phyloP scores from a whole-genome alignment of 2,113 vertebrate genomes.

The Perccottus glenii region DNA sequence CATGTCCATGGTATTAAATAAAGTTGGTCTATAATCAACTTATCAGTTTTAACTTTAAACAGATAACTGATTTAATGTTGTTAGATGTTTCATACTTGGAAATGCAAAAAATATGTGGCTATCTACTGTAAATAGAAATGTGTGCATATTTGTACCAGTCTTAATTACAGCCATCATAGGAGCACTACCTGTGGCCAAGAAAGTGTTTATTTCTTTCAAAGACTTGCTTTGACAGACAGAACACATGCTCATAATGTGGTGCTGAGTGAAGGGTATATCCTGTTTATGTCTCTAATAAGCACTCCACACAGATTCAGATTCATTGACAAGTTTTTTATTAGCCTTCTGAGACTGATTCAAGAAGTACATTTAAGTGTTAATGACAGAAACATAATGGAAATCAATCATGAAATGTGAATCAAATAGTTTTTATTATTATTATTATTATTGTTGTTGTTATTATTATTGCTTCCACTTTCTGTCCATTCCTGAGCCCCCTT shows the following conservation, averaged over 20 bases:
- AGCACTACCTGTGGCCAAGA: slow-evolving; percentile 18
- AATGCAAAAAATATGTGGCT: slow-evolving; percentile 22
- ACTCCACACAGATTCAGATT: not conserved
- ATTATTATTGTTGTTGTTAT: slow-evolving; percentile 21
- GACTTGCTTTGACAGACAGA: not conserved
- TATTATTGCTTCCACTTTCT: slow-evolving; percentile 22
- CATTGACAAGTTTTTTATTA: slow-evolving; percentile 53
- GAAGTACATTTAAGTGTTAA: slow-evolving; percentile 1
- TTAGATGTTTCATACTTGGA: slow-evolving; percentile 11
- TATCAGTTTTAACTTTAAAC: not conserved
- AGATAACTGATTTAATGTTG: no score
- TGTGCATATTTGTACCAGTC: slow-evolving; percentile 20
- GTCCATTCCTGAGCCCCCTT: slow-evolving; percentile 61
- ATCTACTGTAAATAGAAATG: slow-evolving; percentile 31
- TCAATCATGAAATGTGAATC: slow-evolving; percentile 8
- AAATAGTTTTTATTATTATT: not conserved
- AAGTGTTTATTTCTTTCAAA: slow-evolving; percentile 7
- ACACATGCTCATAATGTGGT: not conserved
- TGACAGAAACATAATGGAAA: not conserved
- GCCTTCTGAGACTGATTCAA: slow-evolving; percentile 25
- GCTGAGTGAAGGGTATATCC: not conserved
- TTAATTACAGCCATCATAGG: slow-evolving; percentile 20
- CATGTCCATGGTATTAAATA: not conserved
- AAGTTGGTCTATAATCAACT: not conserved
- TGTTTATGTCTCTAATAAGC: not conserved